Evolutionary conservation across 2,888 invertebrate genomes (phyloP), one percentile per base, ranked within the genome.

Genomic region (Chrysomela aeneicollis): DNA sequence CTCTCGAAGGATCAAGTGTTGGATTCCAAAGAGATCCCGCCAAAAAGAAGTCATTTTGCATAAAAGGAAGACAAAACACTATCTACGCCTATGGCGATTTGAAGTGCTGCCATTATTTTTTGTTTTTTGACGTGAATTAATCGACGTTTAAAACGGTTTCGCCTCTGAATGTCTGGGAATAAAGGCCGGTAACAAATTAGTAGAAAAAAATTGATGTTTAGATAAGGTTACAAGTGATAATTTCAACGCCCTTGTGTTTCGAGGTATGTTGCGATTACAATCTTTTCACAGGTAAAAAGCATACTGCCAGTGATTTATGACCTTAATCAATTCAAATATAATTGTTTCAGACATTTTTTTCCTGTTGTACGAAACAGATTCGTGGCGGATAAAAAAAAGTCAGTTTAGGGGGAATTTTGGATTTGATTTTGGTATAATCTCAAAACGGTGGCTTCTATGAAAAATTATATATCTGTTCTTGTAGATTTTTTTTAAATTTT

Each of bases 171-270:
- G 22, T 57, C 42, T 9, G 26, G 46, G 47, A 26, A 57, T 57
- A 18, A 42, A 55, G 21, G 37, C 37, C 37, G 42, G 55, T 37
- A 55, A 42, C 21, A 21, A 57, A 42, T 57, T 57, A 46, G 57
- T 55, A 3, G 37, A 22, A 17, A 46, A 55, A 57, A 26, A 46
- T 47, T 57, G 57, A 57, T 57, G 18, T 26, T 46, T 26, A 57
- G 57, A 46, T 57, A 57, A 57, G 57, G 26, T 57, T 57, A 26
- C 46, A 42, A 42, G 42, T 42, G 42, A 42, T 42, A 42, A 42
- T 42, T 42, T 42, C 15, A 42, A 42, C 42, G 15, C 42, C n/a
- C 42, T 15, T 42, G 42, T 42, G 42, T 42, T 42, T 42, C 42
- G 42, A 15, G 15, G 15, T 42, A 6, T 15, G 35, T 3, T 2